Evolutionary conservation across 2,888 invertebrate genomes (phyloP).

Genomic region (Eupithecia insigniata): DNA sequence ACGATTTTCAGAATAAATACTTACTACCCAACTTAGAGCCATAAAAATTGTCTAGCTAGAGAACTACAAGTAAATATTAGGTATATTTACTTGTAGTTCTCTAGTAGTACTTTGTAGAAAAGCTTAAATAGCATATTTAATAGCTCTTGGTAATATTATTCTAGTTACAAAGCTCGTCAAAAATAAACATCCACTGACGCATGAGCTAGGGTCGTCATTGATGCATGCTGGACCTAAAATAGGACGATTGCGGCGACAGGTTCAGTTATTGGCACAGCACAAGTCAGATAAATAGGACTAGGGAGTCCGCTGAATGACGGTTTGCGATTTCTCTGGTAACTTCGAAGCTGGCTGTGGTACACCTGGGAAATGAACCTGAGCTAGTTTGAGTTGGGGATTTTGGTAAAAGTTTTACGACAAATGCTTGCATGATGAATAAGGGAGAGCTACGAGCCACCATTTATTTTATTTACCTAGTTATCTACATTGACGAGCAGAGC

Average conservation of each 20-base stretch:
- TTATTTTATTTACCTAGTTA: too few species aligned
- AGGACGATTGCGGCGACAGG: conserved; percentile 62
- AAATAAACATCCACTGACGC: conserved; percentile 70
- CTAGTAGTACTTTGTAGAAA: too few species aligned
- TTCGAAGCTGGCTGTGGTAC: not conserved
- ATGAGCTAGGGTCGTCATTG: conserved; percentile 66
- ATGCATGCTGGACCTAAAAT: conserved; percentile 65
- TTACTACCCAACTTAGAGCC: too few species aligned
- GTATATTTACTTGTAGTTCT: too few species aligned
- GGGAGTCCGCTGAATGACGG: conserved; percentile 53
- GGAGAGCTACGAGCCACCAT: too few species aligned
- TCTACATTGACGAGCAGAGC: too few species aligned
- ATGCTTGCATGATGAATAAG: not conserved
- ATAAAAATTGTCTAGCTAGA: too few species aligned
- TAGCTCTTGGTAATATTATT: not conserved
- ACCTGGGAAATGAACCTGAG: not conserved
- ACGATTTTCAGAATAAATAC: too few species aligned
- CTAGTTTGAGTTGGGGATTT: not conserved
- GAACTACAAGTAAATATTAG: too few species aligned
- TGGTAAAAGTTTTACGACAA: not conserved
- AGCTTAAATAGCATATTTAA: not conserved
- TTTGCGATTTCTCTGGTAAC: conserved; percentile 51
- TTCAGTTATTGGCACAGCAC: conserved; percentile 63
- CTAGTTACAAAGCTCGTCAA: conserved; percentile 47
- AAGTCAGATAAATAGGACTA: conserved; percentile 57